Evolutionary conservation across 2,797 vertebrate species (phyloP).

Genomic region (Melanogrammus aeglefinus): DNA sequence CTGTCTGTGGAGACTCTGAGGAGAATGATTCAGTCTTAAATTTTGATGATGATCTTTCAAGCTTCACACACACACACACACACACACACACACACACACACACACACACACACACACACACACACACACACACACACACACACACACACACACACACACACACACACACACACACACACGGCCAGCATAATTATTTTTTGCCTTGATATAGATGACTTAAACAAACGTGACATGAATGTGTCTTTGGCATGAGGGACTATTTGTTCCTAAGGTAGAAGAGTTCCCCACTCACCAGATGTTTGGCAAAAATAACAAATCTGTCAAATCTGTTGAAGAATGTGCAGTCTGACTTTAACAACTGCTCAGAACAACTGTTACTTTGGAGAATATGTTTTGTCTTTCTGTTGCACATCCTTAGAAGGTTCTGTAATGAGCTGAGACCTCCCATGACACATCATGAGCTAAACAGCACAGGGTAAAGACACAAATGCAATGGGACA

Average conservation of each 20-base stretch:
- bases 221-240: slow-evolving; percentile 22
- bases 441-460: slow-evolving; percentile 34
- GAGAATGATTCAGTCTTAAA: slow-evolving; percentile 23
- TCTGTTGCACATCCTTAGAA: slow-evolving; percentile 39
- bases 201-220: background rate
- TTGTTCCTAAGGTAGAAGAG: slow-evolving; percentile 30
- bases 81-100: background rate
- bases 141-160: background rate
- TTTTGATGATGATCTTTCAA: slow-evolving; percentile 13
- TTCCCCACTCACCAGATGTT: slow-evolving; percentile 45
- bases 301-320: slow-evolving; percentile 30
- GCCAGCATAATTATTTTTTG: slow-evolving; percentile 18
- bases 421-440: slow-evolving; percentile 24
- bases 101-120: too few relatives aligned
- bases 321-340: slow-evolving; percentile 26
- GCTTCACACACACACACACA: background rate
- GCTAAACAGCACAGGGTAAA: slow-evolving; percentile 27
- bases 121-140: too few relatives aligned
- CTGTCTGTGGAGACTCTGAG: slow-evolving; percentile 13
- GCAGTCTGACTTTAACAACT: slow-evolving; percentile 26
- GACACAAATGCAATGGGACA: slow-evolving; percentile 14
- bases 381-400: slow-evolving; percentile 29
- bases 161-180: background rate
- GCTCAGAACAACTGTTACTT: slow-evolving; percentile 28
- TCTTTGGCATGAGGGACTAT: slow-evolving; percentile 19